Evolutionary conservation across 1,140 invertebrate species (phyloP).

Genomic region (Drosophila sturtevanti): DNA sequence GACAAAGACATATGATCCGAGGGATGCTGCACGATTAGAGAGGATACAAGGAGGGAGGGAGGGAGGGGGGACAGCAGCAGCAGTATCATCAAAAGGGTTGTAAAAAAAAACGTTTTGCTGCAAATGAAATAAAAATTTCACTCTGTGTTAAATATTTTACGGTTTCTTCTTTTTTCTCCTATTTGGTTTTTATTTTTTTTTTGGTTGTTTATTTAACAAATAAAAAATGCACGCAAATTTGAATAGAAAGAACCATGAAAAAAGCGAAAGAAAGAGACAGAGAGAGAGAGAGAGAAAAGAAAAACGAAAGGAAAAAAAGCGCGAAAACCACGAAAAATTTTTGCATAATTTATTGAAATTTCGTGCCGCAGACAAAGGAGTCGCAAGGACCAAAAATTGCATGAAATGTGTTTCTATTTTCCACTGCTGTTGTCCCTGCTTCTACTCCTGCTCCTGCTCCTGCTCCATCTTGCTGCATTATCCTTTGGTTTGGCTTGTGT

Average conservation of each 20-base stretch:
- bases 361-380: constrained; percentile 71
- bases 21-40: constrained; percentile 47
- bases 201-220: constrained; percentile 56
- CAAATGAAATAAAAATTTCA: constrained; percentile 42
- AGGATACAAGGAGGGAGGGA: neutral
- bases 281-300: constrained; percentile 5
- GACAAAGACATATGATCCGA: constrained; percentile 55
- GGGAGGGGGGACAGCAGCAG: neutral
- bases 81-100: constrained; percentile 50
- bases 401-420: constrained; percentile 80
- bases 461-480: constrained; percentile 52
- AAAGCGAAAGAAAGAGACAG: constrained; percentile 58
- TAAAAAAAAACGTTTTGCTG: neutral
- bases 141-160: constrained; percentile 46
- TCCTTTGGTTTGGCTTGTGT: constrained; percentile 73
- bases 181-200: neutral
- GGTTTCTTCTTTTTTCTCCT: too few relatives aligned
- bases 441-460: constrained; percentile 3
- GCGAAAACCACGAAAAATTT: constrained; percentile 76
- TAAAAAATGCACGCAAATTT: constrained; percentile 79
- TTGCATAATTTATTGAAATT: constrained; percentile 80
- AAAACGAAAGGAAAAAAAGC: constrained; percentile 50
- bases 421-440: constrained; percentile 16
- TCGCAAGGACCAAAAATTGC: constrained; percentile 41
- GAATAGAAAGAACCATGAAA: constrained; percentile 59